Percentiles rank a stretch among this genome's conserved stretches.
Conservation (phyloP, 2,797 vertebrate species). For the Pelochelys cantorii region DNA sequence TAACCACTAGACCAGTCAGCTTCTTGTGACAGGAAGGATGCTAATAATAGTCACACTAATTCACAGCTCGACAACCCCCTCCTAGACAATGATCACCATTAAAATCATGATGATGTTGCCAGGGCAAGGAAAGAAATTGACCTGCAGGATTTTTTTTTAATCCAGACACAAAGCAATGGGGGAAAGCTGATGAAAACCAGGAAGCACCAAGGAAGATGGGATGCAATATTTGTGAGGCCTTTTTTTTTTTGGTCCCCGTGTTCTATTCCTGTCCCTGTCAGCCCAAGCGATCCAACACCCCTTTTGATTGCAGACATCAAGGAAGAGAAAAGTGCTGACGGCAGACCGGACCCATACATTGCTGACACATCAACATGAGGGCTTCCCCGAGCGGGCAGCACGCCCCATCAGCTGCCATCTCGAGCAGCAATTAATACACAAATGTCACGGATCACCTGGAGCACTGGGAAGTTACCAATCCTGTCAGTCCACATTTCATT, state of each 20-base stretch:
- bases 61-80: not conserved
- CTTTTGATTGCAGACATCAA: not conserved
- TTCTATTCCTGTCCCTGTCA: not conserved
- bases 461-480: conserved; percentile 19
- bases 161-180: not conserved
- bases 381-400: conserved; percentile 51
- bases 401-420: conserved; percentile 74
- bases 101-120: not conserved
- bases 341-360: not conserved
- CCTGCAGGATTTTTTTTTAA: conserved; percentile 7
- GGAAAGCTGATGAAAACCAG: not conserved
- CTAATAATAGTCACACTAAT: not conserved
- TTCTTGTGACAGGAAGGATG: rapidly evolving
- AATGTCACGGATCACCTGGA: conserved; percentile 79
- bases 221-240: not conserved
- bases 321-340: rapidly evolving
- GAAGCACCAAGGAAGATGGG: not conserved
- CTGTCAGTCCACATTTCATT: not conserved
- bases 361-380: not conserved
- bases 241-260: not conserved
- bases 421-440: conserved; percentile 82
- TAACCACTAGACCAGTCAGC: not conserved
- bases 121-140: rapidly evolving
- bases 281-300: not conserved
- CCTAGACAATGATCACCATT: not conserved